These are phyloP conservation scores for Thryonomys swinderianus DNA, from an alignment of 2,113 vertebrate genomes.

Conservation along the genomic window DNA sequence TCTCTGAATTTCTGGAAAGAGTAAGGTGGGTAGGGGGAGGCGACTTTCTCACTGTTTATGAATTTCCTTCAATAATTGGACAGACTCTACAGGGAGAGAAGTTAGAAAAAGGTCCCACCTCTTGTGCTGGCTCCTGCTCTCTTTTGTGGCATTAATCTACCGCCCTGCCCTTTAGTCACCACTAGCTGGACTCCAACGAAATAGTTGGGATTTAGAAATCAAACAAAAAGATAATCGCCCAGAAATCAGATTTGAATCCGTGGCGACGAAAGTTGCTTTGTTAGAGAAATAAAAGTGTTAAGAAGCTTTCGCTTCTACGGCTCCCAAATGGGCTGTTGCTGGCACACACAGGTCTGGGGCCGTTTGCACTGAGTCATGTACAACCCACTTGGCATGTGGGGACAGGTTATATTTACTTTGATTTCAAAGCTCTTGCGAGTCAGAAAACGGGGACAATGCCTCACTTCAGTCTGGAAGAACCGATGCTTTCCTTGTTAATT, in stretches of 20 bases:
- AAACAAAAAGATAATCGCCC: constrained; percentile 85
- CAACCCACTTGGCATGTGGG: constrained; percentile 68
- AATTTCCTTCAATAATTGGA: constrained; percentile 45
- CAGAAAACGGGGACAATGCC: constrained; percentile 52
- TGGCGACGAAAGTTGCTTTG: constrained; percentile 74
- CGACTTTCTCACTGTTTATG: background rate
- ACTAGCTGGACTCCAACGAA: constrained; percentile 79
- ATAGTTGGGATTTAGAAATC: constrained; percentile 84
- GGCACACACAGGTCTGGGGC: constrained; percentile 74
- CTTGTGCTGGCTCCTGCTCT: constrained; percentile 71
- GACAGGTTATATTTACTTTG: constrained; percentile 71
- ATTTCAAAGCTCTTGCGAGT: constrained; percentile 65
- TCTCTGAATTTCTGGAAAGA: background rate
- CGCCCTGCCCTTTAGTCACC: constrained; percentile 75
- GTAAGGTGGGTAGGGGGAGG: accelerated
- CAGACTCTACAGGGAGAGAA: background rate
- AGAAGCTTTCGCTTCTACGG: constrained; percentile 73
- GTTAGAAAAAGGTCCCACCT: constrained; percentile 48
- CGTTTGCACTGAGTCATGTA: constrained; percentile 66
- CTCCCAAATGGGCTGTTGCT: constrained; percentile 70
- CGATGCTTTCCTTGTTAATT: constrained; percentile 52
- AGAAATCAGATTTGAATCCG: constrained; percentile 84
- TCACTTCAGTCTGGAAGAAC: constrained; percentile 43
- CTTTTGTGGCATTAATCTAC: constrained; percentile 77
- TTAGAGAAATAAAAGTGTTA: constrained; percentile 78